These are phyloP conservation scores for Chiloscyllium plagiosum DNA, from an alignment of 2,113 vertebrate species.

Conservation along the genomic window DNA sequence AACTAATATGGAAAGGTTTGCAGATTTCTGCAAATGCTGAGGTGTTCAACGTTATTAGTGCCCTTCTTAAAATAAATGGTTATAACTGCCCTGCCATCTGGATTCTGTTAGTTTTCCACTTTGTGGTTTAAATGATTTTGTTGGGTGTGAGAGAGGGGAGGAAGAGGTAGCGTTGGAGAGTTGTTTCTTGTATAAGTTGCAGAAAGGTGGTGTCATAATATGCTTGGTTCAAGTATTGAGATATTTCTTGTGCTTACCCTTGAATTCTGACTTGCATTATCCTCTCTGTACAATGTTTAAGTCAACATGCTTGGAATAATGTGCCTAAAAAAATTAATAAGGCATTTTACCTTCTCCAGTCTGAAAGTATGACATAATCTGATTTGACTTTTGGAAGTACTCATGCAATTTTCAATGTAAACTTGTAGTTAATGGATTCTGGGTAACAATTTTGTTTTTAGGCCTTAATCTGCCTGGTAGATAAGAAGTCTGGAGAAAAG, in stretches of 20 bases:
- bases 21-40: no score
- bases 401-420: background rate
- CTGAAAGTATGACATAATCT: background rate
- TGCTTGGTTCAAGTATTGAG: background rate
- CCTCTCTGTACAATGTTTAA: background rate
- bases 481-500: constrained; percentile 97
- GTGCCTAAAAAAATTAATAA: background rate
- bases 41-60: no score
- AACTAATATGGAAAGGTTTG: background rate
- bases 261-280: background rate
- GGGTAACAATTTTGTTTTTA: constrained; percentile 46
- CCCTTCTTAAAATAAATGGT: no score
- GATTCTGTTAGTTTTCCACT: no score
- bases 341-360: background rate
- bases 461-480: constrained; percentile 99
- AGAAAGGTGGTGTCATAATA: background rate
- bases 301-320: background rate
- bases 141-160: background rate
- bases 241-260: background rate
- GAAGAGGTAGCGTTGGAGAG: no score
- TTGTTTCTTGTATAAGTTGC: background rate
- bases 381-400: background rate
- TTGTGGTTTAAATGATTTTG: no score
- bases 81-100: no score
- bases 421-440: background rate